Base-by-base conservation (phyloP, 2,888 invertebrate species). In the Iselma pallidipennis region DNA sequence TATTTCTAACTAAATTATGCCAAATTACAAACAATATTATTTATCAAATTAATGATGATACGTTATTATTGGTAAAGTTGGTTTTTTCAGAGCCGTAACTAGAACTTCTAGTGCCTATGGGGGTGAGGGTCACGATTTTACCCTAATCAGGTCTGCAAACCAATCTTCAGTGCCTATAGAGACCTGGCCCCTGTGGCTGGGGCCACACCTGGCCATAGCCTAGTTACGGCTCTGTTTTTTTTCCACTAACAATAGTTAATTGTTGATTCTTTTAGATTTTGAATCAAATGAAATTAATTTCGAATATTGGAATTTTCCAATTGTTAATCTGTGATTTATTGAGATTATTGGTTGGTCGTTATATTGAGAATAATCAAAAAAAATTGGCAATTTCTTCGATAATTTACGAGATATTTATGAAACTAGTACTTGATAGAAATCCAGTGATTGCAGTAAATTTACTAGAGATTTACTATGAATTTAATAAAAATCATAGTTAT, bases 1-100 rank as follows among this genome's bases (percentile, higher is more conserved):
- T 71, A 62, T 71, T 74, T 61, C 49, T 73, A 55, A 45, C 25
- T 9, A 72, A 63, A 55, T 64, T 75, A 49, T 66, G 62, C 55
- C 67, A 66, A 64, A 65, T 73, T 49, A 75, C 76, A 28, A 60
- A 55, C 14, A 61, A 59, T 63, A 23, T 62, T 1, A 57, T 21
- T 51, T 14, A 16, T 19, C 55, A 62, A 31, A 16, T 62, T 10
- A 45, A 23, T 16, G 53, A 29, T 9, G 57, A 57, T 42, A 12
- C 14, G 25, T 12, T 62, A 37, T 16, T 55, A 2, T 10, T 31
- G 52, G 61, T 62, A 58, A 49, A 45, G 42, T 45, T 37, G 1
- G 3, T 21, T 42, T 42, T 42, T 21, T 9, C 2, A 10, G n/a
- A n/a, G n/a, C n/a, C n/a, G n/a, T n/a, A n/a, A n/a, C n/a, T n/a